Evolutionary conservation across 2,888 invertebrate species (phyloP), one percentile per base, ranked within the genome.

Genomic region (Eumerus sabulonum): DNA sequence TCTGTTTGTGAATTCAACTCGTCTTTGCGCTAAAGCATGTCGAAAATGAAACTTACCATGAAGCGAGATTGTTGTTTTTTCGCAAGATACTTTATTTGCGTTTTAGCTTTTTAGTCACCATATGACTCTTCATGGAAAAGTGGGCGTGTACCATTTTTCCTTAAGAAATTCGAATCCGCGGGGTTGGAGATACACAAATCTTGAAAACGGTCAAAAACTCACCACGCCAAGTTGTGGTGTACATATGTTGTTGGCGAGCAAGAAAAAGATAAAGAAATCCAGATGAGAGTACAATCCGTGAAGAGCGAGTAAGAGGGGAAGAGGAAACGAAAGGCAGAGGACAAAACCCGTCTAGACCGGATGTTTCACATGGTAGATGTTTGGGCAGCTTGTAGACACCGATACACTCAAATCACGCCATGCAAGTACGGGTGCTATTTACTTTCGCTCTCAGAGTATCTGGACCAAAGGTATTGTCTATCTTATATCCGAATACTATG

Each of bases 331-430:
- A 27, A 45, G 19, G 62, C 44, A 19, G 40, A 53, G 40, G 19
- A 38, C 27, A 16, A 67, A 60, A 79, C 79, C 54, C 40, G 79
- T 79, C 79, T 79, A 79, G 79, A 79, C 79, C 79, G 79, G 79
- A 79, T 74, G 79, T 70, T 73, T 68, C 68, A 68, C 79, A 74
- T 64, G 64, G n/a, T n/a, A n/a, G n/a, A n/a, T 74, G 64, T 68
- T 64, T 7, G 27, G 7, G 27, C 27, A 2, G 27, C 27, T 4
- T 4, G 27, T 27, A 27, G 7, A 27, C 27, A 7, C n/a, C n/a
- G n/a, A n/a, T n/a, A n/a, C n/a, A n/a, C n/a, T n/a, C 27, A 27
- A 2, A 27, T 27, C 3, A 27, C 27, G 7, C 35, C 38, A 18
- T 18, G 42, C 35, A 36, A 1, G 13, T 47, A 40, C 50, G 72